A percentile compares a stretch with the other conserved stretches of the same genome.
These are phyloP conservation scores for Lamellibrachia columna DNA, from an alignment of 2,888 invertebrate species.

Conservation along the genomic window DNA sequence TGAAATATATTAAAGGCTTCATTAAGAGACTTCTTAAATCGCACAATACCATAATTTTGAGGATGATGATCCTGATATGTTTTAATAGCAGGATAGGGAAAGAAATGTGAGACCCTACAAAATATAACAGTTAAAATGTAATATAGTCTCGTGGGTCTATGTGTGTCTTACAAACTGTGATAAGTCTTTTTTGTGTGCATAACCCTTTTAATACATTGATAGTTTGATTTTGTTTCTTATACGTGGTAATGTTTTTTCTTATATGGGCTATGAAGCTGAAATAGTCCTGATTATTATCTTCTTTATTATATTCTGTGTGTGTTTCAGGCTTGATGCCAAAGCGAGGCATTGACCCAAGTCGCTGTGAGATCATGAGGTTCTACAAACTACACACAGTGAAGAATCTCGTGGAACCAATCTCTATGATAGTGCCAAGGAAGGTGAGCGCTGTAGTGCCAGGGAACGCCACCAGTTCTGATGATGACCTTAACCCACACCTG, in stretches of 20 bases:
- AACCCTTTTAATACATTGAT: background rate
- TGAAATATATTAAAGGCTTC: too few relatives aligned
- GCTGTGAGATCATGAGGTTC: conserved; percentile 94
- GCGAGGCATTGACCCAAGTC: conserved; percentile 91
- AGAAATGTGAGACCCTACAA: too few relatives aligned
- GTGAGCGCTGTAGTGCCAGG: conserved; percentile 60
- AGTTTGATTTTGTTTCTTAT: background rate
- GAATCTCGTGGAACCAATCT: conserved; percentile 85
- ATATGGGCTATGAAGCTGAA: background rate
- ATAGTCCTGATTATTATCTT: background rate
- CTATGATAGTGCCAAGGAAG: conserved; percentile 98
- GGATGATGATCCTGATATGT: too few relatives aligned
- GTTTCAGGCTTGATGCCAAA: conserved; percentile 87
- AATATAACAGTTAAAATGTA: too few relatives aligned
- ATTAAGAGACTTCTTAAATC: background rate
- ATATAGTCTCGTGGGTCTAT: too few relatives aligned
- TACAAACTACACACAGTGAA: conserved; percentile 84
- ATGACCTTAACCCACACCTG: background rate
- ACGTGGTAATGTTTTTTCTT: background rate
- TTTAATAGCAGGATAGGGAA: too few relatives aligned
- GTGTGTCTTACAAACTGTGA: too few relatives aligned
- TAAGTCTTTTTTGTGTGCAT: too few relatives aligned
- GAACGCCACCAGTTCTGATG: background rate
- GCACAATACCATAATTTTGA: background rate
- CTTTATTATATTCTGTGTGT: background rate